phyloP scores from a whole-genome alignment of 2,888 invertebrate species.

The Resseliella maxima region DNA sequence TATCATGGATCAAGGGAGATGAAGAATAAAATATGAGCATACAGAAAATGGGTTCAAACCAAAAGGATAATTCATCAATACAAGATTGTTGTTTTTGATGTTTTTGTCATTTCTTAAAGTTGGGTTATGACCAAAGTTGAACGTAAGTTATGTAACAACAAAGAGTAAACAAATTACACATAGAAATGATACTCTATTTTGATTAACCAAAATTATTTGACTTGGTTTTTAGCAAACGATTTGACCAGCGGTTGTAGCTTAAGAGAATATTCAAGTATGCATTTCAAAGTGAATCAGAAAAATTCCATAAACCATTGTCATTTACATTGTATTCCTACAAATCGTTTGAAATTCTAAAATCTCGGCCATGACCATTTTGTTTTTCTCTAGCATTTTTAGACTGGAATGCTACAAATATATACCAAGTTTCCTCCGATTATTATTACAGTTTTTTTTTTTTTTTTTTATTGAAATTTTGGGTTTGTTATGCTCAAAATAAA shows the following conservation, averaged over 20 bases:
- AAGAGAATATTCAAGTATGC: too few species aligned
- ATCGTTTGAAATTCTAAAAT: background rate
- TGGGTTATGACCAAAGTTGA: background rate
- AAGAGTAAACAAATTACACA: background rate
- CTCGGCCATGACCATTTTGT: background rate
- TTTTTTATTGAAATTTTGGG: too few species aligned
- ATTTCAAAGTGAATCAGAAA: too few species aligned
- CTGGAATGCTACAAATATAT: background rate
- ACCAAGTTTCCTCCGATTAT: too few species aligned
- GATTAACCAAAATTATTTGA: background rate
- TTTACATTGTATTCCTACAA: background rate
- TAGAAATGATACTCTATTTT: background rate
- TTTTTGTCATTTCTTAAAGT: background rate
- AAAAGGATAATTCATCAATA: conserved; percentile 6
- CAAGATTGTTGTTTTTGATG: background rate
- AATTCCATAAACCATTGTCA: too few species aligned
- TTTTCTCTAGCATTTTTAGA: background rate
- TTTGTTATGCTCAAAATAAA: background rate
- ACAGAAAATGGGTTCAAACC: background rate
- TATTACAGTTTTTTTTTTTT: too few species aligned
- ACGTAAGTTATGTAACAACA: background rate
- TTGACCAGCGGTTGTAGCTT: background rate
- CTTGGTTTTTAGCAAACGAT: background rate
- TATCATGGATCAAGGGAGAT: background rate
- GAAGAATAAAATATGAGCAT: background rate